A percentile compares a stretch with the other conserved stretches of the same genome.
These are phyloP conservation scores for Puntigrus tetrazona DNA, from an alignment of 2,113 vertebrate species.

Conservation along the genomic window DNA sequence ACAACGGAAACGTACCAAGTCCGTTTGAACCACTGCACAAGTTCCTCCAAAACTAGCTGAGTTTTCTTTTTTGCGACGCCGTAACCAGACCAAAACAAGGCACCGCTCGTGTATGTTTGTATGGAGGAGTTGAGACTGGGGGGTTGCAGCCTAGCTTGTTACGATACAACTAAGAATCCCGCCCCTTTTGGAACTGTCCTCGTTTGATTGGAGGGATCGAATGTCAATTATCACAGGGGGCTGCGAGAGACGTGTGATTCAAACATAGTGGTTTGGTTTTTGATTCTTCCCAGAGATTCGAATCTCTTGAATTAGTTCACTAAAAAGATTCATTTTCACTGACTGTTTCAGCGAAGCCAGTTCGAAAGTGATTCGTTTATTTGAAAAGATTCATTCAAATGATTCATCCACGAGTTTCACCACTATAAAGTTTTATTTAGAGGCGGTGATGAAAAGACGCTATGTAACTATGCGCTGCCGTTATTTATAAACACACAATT, in stretches of 20 bases:
- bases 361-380: neutral
- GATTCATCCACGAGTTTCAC: neutral
- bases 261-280: neutral
- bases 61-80: conserved; percentile 39
- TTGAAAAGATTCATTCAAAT: neutral
- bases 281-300: neutral
- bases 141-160: conserved; percentile 60
- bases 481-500: conserved; percentile 23
- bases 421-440: conserved; percentile 13
- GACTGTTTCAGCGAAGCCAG: neutral
- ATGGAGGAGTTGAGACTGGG: conserved; percentile 51
- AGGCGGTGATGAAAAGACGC: conserved; percentile 7
- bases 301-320: neutral
- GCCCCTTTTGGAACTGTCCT: neutral
- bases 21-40: neutral
- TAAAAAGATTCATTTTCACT: neutral
- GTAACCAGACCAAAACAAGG: conserved; percentile 67
- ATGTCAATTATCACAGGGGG: neutral
- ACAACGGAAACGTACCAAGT: conserved; percentile 6
- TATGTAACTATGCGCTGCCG: neutral
- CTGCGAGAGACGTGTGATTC: neutral
- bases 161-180: conserved; percentile 47
- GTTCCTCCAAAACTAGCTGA: conserved; percentile 18
- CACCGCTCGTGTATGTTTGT: conserved; percentile 66
- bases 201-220: neutral